phyloP scores from a whole-genome alignment of 2,797 vertebrate genomes.

The Nyctibius grandis region DNA sequence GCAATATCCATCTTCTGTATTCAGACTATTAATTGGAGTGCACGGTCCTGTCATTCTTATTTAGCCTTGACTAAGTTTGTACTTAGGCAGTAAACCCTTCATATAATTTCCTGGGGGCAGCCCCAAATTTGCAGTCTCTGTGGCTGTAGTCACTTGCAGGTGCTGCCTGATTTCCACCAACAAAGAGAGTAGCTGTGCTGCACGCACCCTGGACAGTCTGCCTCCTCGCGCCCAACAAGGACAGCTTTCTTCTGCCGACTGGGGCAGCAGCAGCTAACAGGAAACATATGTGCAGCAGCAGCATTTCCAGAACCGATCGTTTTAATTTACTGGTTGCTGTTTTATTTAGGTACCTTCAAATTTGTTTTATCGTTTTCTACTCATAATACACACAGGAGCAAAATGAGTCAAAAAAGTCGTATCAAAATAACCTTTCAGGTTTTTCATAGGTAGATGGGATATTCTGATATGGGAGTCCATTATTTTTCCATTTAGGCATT shows the following conservation, averaged over 20 bases:
- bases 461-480: slow-evolving; percentile 34
- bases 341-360: background rate
- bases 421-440: slow-evolving; percentile 27
- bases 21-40: background rate
- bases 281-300: background rate
- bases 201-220: too few species aligned
- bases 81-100: background rate
- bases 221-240: background rate
- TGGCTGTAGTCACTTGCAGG: background rate
- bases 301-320: accelerated
- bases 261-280: background rate
- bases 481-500: slow-evolving; percentile 56
- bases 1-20: background rate
- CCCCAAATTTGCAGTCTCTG: background rate
- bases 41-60: background rate
- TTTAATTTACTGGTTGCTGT: background rate
- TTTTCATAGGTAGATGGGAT: background rate
- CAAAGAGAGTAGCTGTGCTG: background rate
- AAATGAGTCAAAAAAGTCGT: background rate
- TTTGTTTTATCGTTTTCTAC: background rate
- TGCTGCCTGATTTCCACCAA: background rate
- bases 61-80: background rate
- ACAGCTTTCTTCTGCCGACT: background rate
- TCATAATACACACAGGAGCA: background rate
- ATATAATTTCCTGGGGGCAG: background rate